Conservation (phyloP, 1,140 invertebrate genomes). For the Aphelinus certus region DNA sequence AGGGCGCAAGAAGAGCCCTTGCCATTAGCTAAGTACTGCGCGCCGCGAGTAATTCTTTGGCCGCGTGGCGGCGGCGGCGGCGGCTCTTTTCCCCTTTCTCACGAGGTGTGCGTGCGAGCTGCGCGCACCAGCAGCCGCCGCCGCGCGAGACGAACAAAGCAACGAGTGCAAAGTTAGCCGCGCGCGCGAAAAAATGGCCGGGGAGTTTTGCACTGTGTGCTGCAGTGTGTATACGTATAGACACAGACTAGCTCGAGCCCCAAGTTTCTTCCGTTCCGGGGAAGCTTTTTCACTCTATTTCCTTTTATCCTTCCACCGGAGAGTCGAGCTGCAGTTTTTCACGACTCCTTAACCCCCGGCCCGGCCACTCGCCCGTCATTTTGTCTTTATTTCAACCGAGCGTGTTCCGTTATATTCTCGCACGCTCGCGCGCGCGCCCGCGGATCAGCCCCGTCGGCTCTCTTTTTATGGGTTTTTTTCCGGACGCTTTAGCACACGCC, state of each 20-base stretch:
- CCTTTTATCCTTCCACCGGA: constrained; percentile 7
- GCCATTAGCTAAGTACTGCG: constrained; percentile 33
- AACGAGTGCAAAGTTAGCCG: constrained; percentile 13
- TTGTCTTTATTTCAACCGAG: constrained; percentile 24
- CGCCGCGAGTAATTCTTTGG: constrained; percentile 14
- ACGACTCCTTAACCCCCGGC: constrained; percentile 21
- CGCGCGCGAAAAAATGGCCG: constrained; percentile 1
- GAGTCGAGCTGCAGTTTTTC: constrained; percentile 6
- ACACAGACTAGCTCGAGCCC: too few species aligned
- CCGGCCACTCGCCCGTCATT: constrained; percentile 23
- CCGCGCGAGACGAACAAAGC: constrained; percentile 9
- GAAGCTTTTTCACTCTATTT: constrained; percentile 9
- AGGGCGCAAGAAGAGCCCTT: constrained; percentile 12
- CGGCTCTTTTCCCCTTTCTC: background rate
- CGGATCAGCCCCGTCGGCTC: background rate
- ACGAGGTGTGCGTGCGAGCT: background rate
- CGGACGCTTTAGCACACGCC: constrained; percentile 22
- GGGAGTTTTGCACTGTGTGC: background rate
- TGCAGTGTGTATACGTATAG: too few species aligned
- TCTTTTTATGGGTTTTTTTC: constrained; percentile 19
- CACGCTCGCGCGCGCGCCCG: background rate
- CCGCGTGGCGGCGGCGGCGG: background rate
- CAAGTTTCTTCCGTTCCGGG: constrained; percentile 3
- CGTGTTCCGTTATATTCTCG: background rate
- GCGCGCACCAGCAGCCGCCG: background rate